Evolutionary conservation across 2,888 invertebrate species (phyloP).

Genomic region (Scaeva pyrastri): DNA sequence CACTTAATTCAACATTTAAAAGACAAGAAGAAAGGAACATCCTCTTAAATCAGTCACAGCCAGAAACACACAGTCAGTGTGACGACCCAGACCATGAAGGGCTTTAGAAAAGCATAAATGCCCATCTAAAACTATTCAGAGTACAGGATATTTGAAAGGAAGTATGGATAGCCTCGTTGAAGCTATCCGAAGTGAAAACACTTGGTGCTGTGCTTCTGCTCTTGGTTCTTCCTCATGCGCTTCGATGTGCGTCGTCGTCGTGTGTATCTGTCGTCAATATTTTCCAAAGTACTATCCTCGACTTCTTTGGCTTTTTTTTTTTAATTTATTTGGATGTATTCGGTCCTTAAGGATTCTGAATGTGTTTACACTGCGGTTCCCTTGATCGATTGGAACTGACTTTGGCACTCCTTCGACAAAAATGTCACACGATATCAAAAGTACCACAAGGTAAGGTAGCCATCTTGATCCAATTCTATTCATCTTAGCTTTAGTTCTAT

Average conservation of each 20-base stretch:
- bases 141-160: conserved; percentile 15
- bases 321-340: neutral
- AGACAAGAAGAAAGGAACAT: conserved; percentile 45
- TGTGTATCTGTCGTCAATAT: conserved; percentile 34
- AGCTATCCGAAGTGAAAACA: conserved; percentile 22
- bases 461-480: too few relatives aligned
- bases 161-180: conserved; percentile 35
- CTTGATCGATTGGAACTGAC: neutral
- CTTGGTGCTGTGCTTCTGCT: neutral
- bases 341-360: neutral
- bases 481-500: too few relatives aligned
- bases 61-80: neutral
- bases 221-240: too few relatives aligned
- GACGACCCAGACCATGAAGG: conserved; percentile 10
- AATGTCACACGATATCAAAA: too few relatives aligned
- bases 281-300: conserved; percentile 10
- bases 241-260: neutral
- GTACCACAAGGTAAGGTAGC: too few relatives aligned
- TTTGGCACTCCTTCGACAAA: too few relatives aligned
- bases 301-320: neutral
- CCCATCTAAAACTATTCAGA: conserved; percentile 22
- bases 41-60: conserved; percentile 44
- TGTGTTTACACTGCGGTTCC: neutral
- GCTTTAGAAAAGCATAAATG: conserved; percentile 42
- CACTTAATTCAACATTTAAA: conserved; percentile 11